Evolutionary conservation across 2,113 vertebrate species (phyloP), one percentile per base, ranked within the genome.

Genomic region (Chamaea fasciata): DNA sequence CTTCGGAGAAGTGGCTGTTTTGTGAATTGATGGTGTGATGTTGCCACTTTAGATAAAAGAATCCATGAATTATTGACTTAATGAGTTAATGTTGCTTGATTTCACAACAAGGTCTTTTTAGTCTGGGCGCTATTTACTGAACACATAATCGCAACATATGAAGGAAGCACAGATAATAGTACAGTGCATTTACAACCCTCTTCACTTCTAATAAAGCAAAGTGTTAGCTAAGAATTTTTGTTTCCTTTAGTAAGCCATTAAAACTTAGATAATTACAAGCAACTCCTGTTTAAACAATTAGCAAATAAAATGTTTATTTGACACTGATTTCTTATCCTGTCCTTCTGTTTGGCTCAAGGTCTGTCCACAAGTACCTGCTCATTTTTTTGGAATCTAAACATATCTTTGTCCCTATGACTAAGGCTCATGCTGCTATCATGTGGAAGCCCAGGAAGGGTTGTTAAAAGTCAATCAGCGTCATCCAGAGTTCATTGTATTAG

Each of bases 1-100:
- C 98, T 98, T 98, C 92, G 94, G 96, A 98, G 98, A 98, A 98
- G 98, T 98, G 98, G 97, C 97, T 98, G 97, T 97, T 98, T 98
- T 98, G 97, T 97, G 98, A 98, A 98, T 98, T 98, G 98, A 98
- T 98, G 98, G 98, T 98, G 98, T 98, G 98, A 98, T 98, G 98
- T 98, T 98, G 98, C 98, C 98, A 98, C 98, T 98, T 98, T 98
- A 98, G 98, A 98, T 98, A 98, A 98, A 98, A 98, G 98, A 98
- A 98, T 97, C 98, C 98, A 98, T 98, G 98, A 98, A 98, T 98
- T 98, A 98, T 98, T 98, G 98, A 98, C 98, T 98, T 98, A 98
- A 98, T 98, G 98, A 98, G 97, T 98, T 98, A 98, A 98, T 98
- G 97, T 98, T 98, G 96, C 97, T 98, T 98, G 97, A 98, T 98